Evolutionary conservation across 1,140 invertebrate genomes (phyloP).

Genomic region (Pygmarrhopalites habei): DNA sequence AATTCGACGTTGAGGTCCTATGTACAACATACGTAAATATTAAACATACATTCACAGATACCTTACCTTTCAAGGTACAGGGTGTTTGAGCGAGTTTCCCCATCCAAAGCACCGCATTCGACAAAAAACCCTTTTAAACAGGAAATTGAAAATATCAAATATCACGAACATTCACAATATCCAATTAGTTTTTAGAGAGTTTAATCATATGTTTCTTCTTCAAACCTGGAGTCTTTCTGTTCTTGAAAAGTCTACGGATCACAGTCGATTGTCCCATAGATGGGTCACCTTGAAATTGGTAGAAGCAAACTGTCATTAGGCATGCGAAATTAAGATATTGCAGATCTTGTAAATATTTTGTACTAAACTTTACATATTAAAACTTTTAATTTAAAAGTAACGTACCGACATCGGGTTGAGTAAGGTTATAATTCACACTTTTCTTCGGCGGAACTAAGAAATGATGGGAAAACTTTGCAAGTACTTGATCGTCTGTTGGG

Average conservation of each 20-base stretch:
- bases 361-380: background rate
- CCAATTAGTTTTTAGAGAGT: no score
- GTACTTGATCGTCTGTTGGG: background rate
- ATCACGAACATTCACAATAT: no score
- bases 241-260: slow-evolving; percentile 8
- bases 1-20: background rate
- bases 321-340: background rate
- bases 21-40: background rate
- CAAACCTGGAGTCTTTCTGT: background rate
- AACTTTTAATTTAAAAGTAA: background rate
- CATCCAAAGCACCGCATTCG: slow-evolving; percentile 51
- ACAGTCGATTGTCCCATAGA: slow-evolving; percentile 16
- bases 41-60: no score
- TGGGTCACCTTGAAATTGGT: background rate
- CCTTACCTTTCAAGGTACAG: slow-evolving; percentile 46
- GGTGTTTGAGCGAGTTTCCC: slow-evolving; percentile 50
- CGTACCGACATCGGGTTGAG: background rate
- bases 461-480: background rate
- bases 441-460: background rate
- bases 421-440: background rate
- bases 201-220: no score
- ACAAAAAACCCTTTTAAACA: no score
- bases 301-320: background rate
- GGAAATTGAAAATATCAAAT: no score
- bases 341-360: background rate